Evolutionary conservation across 2,113 vertebrate species (phyloP), one percentile per base, ranked within the genome.

Genomic region (Eira barbara): DNA sequence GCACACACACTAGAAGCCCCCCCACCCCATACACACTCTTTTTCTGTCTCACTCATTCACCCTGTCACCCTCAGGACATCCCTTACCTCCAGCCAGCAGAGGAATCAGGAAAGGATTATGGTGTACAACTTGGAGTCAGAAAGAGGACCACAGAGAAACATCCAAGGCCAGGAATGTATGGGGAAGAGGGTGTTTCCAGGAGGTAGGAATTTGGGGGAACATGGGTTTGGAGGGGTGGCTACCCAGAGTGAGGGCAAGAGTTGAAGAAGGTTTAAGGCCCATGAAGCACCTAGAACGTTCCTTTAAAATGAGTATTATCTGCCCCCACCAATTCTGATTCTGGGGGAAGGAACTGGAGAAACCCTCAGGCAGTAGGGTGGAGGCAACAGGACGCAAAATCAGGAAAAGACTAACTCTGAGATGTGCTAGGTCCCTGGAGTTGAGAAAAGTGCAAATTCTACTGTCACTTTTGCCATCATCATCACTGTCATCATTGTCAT

Each of bases 321-420:
- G 82, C 71, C 82, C 86, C 79, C 45, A 81, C 52, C 92, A 95
- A 95, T 96, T 94, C 92, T 87, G 92, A 86, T 83, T 85, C 74
- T 9, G 21, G 45, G 88, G 39, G 45, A 88, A 21, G 52, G 76
- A 69, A 29, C 42, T 29, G 34, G 34, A 88, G 91, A 88, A 93
- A 39, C 7, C 39, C 45, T 34, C 71, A 47, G 36, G 78, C 86
- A 86, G 69, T 39, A 84, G 78, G 47, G 49, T 76, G 69, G 52
- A 80, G 57, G 81, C 94, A 89, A 82, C 49, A 74, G 67, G 69
- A 39, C 13, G 11, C 47, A 89, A 34, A 83, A 74, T 20, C 34
- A 27, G 63, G 59, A 65, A 93, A 84, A 42, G 42, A 78, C 36
- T 18, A 87, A 65, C 42, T 88, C 4, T 65, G n/a, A 61, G 45